Conservation (phyloP, 2,113 vertebrate genomes). For the Cottus gobio region DNA sequence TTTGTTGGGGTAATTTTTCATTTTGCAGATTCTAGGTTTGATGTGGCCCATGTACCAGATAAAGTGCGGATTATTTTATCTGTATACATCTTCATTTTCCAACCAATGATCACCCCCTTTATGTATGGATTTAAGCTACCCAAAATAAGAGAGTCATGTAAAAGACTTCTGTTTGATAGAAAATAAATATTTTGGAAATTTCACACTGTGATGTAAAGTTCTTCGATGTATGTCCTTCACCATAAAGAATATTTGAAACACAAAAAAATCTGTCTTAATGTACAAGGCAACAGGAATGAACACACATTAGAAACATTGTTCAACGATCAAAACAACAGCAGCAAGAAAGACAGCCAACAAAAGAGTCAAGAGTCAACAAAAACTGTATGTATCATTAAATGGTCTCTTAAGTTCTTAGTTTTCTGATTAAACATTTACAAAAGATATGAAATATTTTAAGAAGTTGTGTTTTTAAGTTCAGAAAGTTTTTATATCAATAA, state of each 20-base stretch:
- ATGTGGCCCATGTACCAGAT: background rate
- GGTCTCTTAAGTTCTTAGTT: no score
- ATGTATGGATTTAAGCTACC: conserved; percentile 39
- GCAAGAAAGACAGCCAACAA: no score
- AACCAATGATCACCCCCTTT: conserved; percentile 36
- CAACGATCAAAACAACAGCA: no score
- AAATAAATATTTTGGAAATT: background rate
- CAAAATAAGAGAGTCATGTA: conserved; percentile 29
- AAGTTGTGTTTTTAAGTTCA: no score
- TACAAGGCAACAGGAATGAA: no score
- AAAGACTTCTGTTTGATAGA: conserved; percentile 5
- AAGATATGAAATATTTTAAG: no score
- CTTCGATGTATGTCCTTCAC: background rate
- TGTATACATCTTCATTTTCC: conserved; percentile 33
- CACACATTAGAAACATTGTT: no score
- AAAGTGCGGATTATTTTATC: conserved; percentile 22
- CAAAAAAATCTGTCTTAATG: background rate
- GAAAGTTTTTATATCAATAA: no score
- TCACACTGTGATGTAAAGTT: background rate
- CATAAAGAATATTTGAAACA: background rate
- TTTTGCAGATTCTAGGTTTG: conserved; percentile 23
- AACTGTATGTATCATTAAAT: no score
- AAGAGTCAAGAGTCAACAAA: no score
- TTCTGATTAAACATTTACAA: no score
- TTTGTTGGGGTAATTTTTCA: conserved; percentile 25